These are phyloP conservation scores for Lamprotornis superbus DNA, from an alignment of 2,113 vertebrate genomes.

Conservation along the genomic window DNA sequence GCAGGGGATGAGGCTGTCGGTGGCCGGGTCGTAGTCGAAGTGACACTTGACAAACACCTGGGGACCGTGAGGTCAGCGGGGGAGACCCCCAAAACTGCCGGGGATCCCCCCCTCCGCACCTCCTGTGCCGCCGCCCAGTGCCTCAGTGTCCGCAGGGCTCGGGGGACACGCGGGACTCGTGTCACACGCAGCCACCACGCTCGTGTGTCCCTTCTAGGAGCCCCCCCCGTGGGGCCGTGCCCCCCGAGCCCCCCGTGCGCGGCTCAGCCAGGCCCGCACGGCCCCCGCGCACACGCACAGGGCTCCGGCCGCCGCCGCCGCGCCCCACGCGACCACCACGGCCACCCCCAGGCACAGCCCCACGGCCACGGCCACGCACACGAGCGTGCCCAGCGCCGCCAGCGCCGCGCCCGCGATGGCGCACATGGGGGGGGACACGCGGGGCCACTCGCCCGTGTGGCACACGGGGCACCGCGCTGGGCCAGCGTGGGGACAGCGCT, in stretches of 20 bases:
- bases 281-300: not conserved
- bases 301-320: accelerated
- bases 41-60: too few species aligned
- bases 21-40: too few species aligned
- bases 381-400: not conserved
- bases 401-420: not conserved
- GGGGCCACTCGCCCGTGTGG: not conserved
- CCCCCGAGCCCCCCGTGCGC: not conserved
- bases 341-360: not conserved
- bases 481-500: not conserved
- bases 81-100: too few species aligned
- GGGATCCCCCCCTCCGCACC: too few species aligned
- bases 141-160: too few species aligned
- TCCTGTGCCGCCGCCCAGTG: too few species aligned
- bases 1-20: too few species aligned
- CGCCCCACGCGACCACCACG: not conserved
- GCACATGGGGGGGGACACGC: not conserved
- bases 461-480: not conserved
- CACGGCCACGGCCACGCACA: not conserved
- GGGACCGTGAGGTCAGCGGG: too few species aligned
- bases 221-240: too few species aligned
- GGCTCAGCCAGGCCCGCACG: not conserved
- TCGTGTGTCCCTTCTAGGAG: too few species aligned
- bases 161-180: too few species aligned
- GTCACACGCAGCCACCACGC: too few species aligned